Evolutionary conservation across 2,888 invertebrate species (phyloP).

Genomic region (Stegana nigrithorax): DNA sequence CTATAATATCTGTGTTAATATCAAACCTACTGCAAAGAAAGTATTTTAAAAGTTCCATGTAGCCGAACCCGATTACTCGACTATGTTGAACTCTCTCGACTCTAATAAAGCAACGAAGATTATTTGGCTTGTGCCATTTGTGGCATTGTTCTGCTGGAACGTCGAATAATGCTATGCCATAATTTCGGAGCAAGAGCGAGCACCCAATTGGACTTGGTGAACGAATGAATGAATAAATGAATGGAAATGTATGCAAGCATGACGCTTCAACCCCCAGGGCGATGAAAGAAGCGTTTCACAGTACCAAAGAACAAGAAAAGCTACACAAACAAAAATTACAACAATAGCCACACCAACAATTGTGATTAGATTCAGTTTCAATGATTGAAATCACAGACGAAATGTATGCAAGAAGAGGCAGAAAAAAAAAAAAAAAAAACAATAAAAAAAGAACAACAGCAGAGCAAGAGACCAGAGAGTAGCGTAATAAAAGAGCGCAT

Average conservation of each 20-base stretch:
- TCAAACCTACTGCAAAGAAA: no score
- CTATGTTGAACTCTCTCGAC: not conserved
- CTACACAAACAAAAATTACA: slow-evolving; percentile 18
- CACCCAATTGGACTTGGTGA: no score
- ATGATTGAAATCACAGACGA: slow-evolving; percentile 60
- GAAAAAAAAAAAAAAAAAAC: not conserved
- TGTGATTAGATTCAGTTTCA: slow-evolving; percentile 65
- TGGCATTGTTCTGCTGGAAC: slow-evolving; percentile 56
- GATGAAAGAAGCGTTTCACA: not conserved
- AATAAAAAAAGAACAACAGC: not conserved
- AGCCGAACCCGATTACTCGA: slow-evolving; percentile 6
- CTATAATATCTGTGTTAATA: no score
- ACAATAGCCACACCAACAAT: slow-evolving; percentile 31
- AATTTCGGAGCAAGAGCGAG: slow-evolving; percentile 41
- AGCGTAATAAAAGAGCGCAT: slow-evolving; percentile 28
- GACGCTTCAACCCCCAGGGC: slow-evolving; percentile 40
- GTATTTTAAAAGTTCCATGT: no score
- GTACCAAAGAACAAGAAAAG: slow-evolving; percentile 15
- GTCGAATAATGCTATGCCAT: slow-evolving; percentile 50
- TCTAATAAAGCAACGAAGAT: slow-evolving; percentile 35
- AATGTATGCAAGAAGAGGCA: not conserved
- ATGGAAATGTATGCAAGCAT: slow-evolving; percentile 41
- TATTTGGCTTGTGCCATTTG: slow-evolving; percentile 61
- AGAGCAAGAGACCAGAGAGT: not conserved
- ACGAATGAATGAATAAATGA: slow-evolving; percentile 27